Base-by-base conservation (phyloP, 2,888 invertebrate species). In the Cantharis lateralis region DNA sequence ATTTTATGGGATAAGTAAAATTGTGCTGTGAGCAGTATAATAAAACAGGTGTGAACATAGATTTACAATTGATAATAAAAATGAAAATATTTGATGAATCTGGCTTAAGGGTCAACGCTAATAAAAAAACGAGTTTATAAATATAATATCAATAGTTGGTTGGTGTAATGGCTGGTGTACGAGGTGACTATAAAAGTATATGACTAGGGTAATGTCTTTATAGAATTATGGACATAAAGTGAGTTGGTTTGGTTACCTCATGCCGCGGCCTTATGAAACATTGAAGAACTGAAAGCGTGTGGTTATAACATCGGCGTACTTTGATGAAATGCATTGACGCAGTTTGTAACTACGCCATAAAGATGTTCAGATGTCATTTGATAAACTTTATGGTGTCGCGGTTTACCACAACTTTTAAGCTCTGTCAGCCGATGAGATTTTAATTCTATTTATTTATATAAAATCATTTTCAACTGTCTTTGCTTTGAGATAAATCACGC, bases 291-390 rank as follows among this genome's bases (percentile, higher is more conserved):
- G 83, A 81, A 83, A 82, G 80, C 81, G 83, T 83, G 82, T 82
- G 80, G 81, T 79, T 82, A 82, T 82, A 82, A 82, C 82, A 81
- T 76, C 80, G 82, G 80, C 81, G 81, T 81, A 82, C 84, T 84
- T 86, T 85, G 86, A 85, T 85, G 84, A 86, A 83, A 80, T 82
- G 82, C 81, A 81, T 84, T 85, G 85, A 84, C 84, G 84, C 82
- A 84, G 82, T 81, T 82, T 82, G 83, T 84, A 84, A 85, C 85
- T 84, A 85, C 85, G 85, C 84, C 86, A 85, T 87, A 87, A 87
- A 87, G 85, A 85, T 85, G 86, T 86, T 85, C 74, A 82, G 81
- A 82, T 86, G 86, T 85, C 86, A 85, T 84, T 83, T 81, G 80
- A 82, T 76, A 80, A 83, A 84, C 83, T 86, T 86, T 86, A 86